Conservation (phyloP, 2,888 invertebrate genomes). For the Coremacera marginata region DNA sequence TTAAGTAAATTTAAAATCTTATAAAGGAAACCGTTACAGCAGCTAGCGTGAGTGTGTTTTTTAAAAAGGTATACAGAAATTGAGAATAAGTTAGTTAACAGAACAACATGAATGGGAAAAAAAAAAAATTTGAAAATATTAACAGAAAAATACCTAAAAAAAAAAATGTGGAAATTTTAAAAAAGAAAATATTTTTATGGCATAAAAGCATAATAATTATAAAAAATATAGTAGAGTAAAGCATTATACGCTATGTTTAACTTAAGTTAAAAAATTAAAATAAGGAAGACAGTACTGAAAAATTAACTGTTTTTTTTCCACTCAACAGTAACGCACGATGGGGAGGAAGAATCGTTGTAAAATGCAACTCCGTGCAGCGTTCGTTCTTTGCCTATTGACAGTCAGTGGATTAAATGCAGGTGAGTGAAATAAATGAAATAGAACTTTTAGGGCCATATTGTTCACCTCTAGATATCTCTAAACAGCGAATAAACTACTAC, state of each 20-base stretch:
- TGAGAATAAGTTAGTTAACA: background rate
- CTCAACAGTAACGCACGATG: conserved; percentile 40
- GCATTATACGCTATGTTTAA: too few species aligned
- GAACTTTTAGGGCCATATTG: too few species aligned
- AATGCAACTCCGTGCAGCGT: conserved; percentile 15
- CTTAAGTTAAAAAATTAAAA: background rate
- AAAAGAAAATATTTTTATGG: background rate
- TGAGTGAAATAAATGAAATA: too few species aligned
- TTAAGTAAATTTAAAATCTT: background rate
- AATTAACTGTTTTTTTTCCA: background rate
- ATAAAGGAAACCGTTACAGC: background rate
- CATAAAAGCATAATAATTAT: background rate
- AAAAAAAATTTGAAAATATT: background rate
- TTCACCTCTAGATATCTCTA: too few species aligned
- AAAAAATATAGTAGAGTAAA: too few species aligned
- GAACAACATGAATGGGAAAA: background rate
- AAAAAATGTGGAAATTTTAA: background rate
- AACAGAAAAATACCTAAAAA: background rate
- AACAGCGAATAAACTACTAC: too few species aligned
- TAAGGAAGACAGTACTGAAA: background rate
- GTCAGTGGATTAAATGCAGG: conserved; percentile 42
- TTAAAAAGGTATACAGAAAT: background rate
- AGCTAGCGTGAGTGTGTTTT: conserved; percentile 5
- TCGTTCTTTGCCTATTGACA: conserved; percentile 38
- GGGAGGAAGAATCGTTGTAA: conserved; percentile 36